A percentile compares a stretch with the other conserved stretches of the same genome.
These are phyloP conservation scores for Megaustenia siamemsis DNA, from an alignment of 2,888 invertebrate species.

Conservation along the genomic window DNA sequence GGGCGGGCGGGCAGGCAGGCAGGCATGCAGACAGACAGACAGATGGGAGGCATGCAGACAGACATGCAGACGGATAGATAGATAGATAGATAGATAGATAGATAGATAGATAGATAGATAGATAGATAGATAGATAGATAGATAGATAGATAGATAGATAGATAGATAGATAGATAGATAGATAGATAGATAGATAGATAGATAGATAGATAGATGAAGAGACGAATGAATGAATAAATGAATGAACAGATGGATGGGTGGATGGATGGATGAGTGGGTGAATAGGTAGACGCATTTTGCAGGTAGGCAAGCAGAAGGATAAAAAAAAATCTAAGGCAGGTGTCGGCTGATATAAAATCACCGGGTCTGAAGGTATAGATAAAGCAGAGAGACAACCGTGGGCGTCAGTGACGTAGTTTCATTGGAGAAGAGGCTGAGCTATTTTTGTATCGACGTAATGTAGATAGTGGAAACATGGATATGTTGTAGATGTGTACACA, in stretches of 20 bases:
- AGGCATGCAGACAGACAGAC: too few species aligned
- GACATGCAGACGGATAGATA: background rate
- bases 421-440: too few species aligned
- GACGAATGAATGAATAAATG: background rate
- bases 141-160: slow-evolving; percentile 15
- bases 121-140: slow-evolving; percentile 15
- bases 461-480: too few species aligned
- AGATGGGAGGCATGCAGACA: too few species aligned
- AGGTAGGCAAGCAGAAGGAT: too few species aligned
- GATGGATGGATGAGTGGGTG: too few species aligned
- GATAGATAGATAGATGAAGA: background rate
- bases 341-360: background rate
- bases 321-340: background rate
- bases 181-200: background rate
- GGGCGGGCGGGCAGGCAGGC: too few species aligned
- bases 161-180: background rate
- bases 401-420: too few species aligned
- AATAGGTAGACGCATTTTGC: too few species aligned
- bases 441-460: too few species aligned
- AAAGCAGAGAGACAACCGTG: background rate
- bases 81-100: slow-evolving; percentile 8
- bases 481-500: too few species aligned
- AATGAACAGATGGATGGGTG: too few species aligned
- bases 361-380: background rate
- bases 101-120: slow-evolving; percentile 15